Evolutionary conservation across 2,888 invertebrate genomes (phyloP).

Genomic region (Pogonocherus hispidulus): DNA sequence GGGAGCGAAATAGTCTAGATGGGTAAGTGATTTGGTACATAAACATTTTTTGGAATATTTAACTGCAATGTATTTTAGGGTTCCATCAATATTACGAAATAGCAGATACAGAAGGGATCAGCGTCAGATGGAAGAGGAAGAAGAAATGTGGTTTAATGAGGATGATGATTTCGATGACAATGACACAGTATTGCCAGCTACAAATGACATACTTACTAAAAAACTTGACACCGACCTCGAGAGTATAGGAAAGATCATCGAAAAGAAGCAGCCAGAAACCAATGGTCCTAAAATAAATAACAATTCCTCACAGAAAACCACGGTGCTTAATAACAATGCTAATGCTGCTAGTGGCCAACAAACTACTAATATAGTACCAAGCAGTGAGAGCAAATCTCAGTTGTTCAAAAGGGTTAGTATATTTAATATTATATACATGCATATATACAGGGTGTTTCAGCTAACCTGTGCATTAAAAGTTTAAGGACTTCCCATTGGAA

Average conservation of each 20-base stretch:
- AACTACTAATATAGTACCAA: constrained; percentile 65
- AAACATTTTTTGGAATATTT: neutral
- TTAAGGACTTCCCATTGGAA: too few species aligned
- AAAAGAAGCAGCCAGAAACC: constrained; percentile 57
- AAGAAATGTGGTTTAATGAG: constrained; percentile 99
- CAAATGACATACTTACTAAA: constrained; percentile 71
- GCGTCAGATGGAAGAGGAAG: constrained; percentile 95
- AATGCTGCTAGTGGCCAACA: constrained; percentile 59
- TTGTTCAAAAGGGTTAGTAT: constrained; percentile 70
- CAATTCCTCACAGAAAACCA: constrained; percentile 61
- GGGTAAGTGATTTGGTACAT: constrained; percentile 50
- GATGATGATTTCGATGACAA: constrained; percentile 94
- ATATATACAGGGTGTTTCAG: too few species aligned
- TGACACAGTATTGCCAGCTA: constrained; percentile 72
- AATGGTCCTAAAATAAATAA: constrained; percentile 66
- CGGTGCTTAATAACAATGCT: constrained; percentile 69
- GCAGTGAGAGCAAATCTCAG: constrained; percentile 67
- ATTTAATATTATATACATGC: too few species aligned
- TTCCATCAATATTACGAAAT: constrained; percentile 85
- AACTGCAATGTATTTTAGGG: constrained; percentile 68
- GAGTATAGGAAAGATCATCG: constrained; percentile 65
- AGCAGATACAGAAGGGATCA: constrained; percentile 91
- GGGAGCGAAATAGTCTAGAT: constrained; percentile 80
- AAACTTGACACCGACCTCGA: constrained; percentile 75
- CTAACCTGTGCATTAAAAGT: too few species aligned